These are phyloP conservation scores for Cydia amplana DNA, from an alignment of 1,140 invertebrate species.

Conservation along the genomic window DNA sequence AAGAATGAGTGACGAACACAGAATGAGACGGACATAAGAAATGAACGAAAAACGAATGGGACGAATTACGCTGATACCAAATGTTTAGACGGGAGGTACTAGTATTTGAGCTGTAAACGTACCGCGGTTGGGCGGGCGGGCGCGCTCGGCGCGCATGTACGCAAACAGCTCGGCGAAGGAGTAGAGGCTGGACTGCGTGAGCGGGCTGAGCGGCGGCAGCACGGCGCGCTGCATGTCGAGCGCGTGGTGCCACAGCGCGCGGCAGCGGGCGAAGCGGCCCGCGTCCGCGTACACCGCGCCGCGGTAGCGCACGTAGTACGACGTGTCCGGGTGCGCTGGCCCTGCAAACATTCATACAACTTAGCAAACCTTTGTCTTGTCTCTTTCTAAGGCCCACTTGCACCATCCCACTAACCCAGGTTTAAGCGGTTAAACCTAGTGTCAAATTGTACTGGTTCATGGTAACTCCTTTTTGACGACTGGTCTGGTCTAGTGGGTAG, in stretches of 20 bases:
- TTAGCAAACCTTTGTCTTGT: too few relatives aligned
- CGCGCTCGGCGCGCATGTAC: conserved; percentile 92
- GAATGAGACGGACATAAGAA: too few relatives aligned
- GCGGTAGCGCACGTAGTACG: conserved; percentile 95
- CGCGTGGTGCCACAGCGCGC: conserved; percentile 97
- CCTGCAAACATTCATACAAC: conserved; percentile 45
- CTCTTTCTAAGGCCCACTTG: too few relatives aligned
- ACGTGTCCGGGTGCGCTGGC: conserved; percentile 97
- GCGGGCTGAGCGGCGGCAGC: conserved; percentile 94
- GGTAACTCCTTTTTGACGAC: too few relatives aligned
- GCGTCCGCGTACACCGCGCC: conserved; percentile 97
- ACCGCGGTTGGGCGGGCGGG: conserved; percentile 83
- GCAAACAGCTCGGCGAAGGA: conserved; percentile 97
- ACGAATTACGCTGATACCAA: too few relatives aligned
- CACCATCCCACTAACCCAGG: too few relatives aligned
- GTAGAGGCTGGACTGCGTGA: conserved; percentile 95
- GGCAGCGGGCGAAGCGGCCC: conserved; percentile 93
- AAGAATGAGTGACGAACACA: too few relatives aligned
- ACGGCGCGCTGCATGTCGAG: conserved; percentile 97
- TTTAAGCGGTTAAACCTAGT: too few relatives aligned
- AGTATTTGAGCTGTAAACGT: not conserved
- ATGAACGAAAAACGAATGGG: too few relatives aligned
- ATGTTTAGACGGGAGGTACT: not conserved
- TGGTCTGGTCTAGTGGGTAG: too few relatives aligned
- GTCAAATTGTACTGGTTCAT: too few relatives aligned